Percentiles rank a stretch among this genome's conserved stretches.
These are phyloP conservation scores for Rhynchopsitta pachyrhyncha DNA, from an alignment of 2,113 vertebrate genomes.

Conservation along the genomic window DNA sequence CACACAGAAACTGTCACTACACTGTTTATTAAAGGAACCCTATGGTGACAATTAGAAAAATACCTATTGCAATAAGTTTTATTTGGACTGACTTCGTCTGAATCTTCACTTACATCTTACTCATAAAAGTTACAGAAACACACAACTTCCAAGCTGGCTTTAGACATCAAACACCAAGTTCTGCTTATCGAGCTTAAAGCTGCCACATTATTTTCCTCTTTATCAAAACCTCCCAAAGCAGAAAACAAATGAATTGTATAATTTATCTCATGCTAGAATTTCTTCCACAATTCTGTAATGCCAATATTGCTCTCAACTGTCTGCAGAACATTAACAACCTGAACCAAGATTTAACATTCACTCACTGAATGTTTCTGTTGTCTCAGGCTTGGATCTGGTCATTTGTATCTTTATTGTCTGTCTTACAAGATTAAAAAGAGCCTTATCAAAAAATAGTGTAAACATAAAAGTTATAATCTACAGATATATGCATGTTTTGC, in stretches of 20 bases:
- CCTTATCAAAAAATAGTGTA: background rate
- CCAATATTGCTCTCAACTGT: background rate
- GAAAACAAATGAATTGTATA: background rate
- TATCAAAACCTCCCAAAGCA: background rate
- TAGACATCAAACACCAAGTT: background rate
- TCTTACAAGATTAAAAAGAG: background rate
- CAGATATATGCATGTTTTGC: background rate
- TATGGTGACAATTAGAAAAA: background rate
- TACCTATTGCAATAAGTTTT: background rate
- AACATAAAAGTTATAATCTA: background rate
- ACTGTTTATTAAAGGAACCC: background rate
- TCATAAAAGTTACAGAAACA: background rate
- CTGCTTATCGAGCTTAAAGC: background rate
- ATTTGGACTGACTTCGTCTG: background rate
- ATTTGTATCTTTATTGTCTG: background rate
- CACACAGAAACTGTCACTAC: background rate
- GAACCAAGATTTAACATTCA: background rate
- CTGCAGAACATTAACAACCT: background rate
- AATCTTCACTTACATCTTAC: background rate
- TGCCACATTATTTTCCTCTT: background rate
- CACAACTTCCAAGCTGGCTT: background rate
- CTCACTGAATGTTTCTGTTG: background rate
- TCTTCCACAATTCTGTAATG: background rate
- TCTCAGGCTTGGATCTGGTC: background rate
- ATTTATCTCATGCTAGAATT: background rate